Evolutionary conservation across 2,888 invertebrate genomes (phyloP), one percentile per base, ranked within the genome.

Genomic region (Micropterix aruncella): DNA sequence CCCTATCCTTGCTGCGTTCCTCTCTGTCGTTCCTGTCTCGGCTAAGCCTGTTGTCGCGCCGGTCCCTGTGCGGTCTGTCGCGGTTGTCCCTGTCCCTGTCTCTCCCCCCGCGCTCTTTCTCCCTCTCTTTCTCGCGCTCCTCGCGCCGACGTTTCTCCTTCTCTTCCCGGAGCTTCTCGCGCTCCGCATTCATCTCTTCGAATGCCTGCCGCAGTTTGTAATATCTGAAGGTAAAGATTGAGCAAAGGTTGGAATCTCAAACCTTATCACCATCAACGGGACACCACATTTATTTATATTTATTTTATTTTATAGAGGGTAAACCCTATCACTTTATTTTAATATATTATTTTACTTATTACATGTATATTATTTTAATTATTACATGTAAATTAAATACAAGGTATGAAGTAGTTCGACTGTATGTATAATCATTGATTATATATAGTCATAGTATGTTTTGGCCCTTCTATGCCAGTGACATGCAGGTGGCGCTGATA

Each of bases 131-230:
- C 14, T 69, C 68, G 43, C 66, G 57, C n/a, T 69, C 70, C 41
- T 71, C 70, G 0, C 69, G 59, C 1, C 70, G 63, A 44, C 58
- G 62, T 39, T 58, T 61, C 52, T 70, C 70, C 53, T 76, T 76
- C 51, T 73, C 73, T 50, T 80, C 79, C 40, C 75, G 73, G 42
- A 78, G 75, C 46, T 73, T 73, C 51, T 79, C 75, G 0, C 79
- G 70, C 5, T 73, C 66, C 38, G 71, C 67, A 38, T 74, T 72
- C 63, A 80, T 76, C 58, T 81, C 82, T 43, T 80, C 78, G 16
- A 79, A 78, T 0, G 82, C 82, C 57, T 77, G 75, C 44, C 82
- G 79, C 45, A 83, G 62, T 56, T 79, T 77, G 46, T 79, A 80
- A 54, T 81, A 83, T 2, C 74, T 74, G 52, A 17, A 54, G 48